Evolutionary conservation across 2,113 vertebrate species (phyloP).

Genomic region (Xiphophorus couchianus): DNA sequence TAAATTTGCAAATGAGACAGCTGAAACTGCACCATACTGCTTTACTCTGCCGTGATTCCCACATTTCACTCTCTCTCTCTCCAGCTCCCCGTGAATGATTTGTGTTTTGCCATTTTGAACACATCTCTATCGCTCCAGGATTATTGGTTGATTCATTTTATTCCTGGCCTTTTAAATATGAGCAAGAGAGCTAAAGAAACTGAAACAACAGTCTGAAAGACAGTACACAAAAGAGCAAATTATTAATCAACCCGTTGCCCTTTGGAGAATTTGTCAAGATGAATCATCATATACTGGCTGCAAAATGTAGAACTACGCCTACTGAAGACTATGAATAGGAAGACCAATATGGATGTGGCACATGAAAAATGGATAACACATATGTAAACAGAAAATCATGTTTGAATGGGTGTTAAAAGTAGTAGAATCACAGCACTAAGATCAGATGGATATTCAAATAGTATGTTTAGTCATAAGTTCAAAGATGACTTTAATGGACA

Average conservation of each 20-base stretch:
- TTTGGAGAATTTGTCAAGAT: conserved; percentile 9
- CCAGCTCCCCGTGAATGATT: conserved; percentile 35
- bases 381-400: no score
- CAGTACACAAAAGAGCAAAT: conserved; percentile 11
- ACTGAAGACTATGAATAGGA: background rate
- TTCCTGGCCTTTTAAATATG: conserved; percentile 50
- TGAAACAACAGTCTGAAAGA: conserved; percentile 52
- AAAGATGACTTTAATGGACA: background rate
- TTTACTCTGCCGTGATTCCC: background rate
- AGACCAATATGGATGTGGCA: background rate
- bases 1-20: no score
- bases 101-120: conserved; percentile 31
- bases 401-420: no score
- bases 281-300: conserved; percentile 5
- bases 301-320: background rate
- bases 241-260: background rate
- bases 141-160: conserved; percentile 47
- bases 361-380: no score
- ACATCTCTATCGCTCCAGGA: conserved; percentile 46
- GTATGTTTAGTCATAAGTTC: no score
- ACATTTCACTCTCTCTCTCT: background rate
- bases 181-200: conserved; percentile 49
- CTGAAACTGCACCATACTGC: no score
- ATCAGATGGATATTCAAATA: no score
- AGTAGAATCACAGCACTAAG: no score